Conservation (phyloP, 2,888 invertebrate species). For the Dioctria linearis region DNA sequence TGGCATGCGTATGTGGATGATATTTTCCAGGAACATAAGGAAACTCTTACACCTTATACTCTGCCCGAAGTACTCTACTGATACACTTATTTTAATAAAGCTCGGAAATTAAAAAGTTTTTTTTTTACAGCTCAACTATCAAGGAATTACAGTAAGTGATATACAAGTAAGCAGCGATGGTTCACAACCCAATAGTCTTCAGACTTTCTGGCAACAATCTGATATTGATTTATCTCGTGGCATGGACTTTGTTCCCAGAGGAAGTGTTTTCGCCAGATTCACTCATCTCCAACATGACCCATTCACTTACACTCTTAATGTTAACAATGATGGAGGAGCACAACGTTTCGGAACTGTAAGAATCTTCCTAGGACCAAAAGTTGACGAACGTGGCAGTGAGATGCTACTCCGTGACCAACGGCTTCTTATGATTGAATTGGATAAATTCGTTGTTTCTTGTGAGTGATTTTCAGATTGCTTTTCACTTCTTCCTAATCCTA, state of each 20-base stretch:
- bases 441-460: constrained; percentile 75
- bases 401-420: constrained; percentile 75
- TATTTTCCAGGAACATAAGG: constrained; percentile 83
- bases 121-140: constrained; percentile 56
- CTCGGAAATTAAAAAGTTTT: too few relatives aligned
- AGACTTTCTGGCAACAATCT: constrained; percentile 83
- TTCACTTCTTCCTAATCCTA: background rate
- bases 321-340: constrained; percentile 72
- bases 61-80: constrained; percentile 72
- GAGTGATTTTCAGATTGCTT: constrained; percentile 65
- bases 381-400: constrained; percentile 75
- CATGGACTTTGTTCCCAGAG: constrained; percentile 83
- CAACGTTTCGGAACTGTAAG: constrained; percentile 74
- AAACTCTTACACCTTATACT: constrained; percentile 78
- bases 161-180: constrained; percentile 72
- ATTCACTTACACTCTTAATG: constrained; percentile 77
- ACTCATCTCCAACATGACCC: constrained; percentile 82
- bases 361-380: constrained; percentile 76
- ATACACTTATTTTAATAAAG: background rate
- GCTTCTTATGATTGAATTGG: constrained; percentile 76
- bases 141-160: constrained; percentile 74
- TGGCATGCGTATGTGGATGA: constrained; percentile 88
- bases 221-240: constrained; percentile 82
- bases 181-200: constrained; percentile 73
- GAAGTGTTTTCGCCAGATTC: constrained; percentile 77